Base-by-base conservation (phyloP, 53 echinoderm and acorn worm genomes). In the Actinopyga echinites region DNA sequence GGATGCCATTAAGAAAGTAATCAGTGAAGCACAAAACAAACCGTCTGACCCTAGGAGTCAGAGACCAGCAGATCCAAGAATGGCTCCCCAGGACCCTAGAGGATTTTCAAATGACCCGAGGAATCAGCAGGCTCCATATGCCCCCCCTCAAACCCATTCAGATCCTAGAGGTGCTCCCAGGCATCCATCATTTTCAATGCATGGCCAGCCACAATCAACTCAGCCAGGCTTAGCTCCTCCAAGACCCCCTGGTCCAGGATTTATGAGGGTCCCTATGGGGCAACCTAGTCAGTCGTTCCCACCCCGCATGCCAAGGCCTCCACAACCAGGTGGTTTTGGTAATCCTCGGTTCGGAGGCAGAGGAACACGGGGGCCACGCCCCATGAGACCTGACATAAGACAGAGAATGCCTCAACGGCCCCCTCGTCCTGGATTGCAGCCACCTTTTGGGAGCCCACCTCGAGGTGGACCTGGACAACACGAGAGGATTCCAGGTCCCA, bases 41-140 rank as follows among this genome's bases (percentile, higher is more conserved):
- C 95, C 93, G 2, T 58, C 89, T 56, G 96, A 93, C 64, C 93
- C 93, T 0, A 54, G 93, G 25, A 80, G 71, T 55, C 88, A 87
- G 61, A 79, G 91, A 38, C 83, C 87, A 3, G 77, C 83, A 4
- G 91, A 93, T 66, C 90, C 91, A 13, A 85, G 93, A 59, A 87
- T 87, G 58, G 61, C 91, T 24, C 74, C 56, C 28, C 64, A 49
- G 83, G 83, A 54, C 30, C 71, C 67, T 19, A 62, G 26, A 49
- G 77, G 40, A 33, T 80, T 80, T 43, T 61, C 9, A 3, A 62
- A 35, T 56, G 61, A 44, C 60, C 62, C 81, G 1, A 59, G 81
- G 59, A 62, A 29, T 28, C 63, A 49, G 7, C 49, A 49, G 13
- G 49, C 15, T 49, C 49, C 13, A 49, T 49, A 49, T 49, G 57